Conservation (phyloP, 2,113 vertebrate species). For the Gallinago undulata region DNA sequence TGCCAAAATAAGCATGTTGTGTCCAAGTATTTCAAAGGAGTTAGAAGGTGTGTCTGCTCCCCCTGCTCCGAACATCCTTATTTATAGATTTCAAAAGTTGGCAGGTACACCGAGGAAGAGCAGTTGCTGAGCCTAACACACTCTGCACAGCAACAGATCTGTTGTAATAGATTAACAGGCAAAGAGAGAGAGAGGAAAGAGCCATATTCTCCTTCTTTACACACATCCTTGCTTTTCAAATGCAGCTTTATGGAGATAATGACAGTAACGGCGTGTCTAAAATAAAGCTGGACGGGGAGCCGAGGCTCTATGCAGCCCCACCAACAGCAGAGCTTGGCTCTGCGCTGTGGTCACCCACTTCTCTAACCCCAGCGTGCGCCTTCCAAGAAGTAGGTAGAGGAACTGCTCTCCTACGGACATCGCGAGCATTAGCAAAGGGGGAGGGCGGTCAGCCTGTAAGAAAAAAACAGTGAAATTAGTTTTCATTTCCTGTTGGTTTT, state of each 20-base stretch:
- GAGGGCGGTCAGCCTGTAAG: background rate
- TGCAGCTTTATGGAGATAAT: background rate
- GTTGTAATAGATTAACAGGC: constrained; percentile 53
- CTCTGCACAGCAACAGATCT: constrained; percentile 44
- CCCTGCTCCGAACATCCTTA: constrained; percentile 1
- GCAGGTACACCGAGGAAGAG: constrained; percentile 39
- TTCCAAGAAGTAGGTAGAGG: constrained; percentile 5
- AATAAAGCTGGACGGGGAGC: background rate
- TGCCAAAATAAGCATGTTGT: constrained; percentile 29
- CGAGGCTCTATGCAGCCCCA: background rate
- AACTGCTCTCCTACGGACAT: background rate
- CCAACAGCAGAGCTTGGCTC: background rate
- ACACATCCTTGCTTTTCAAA: constrained; percentile 27
- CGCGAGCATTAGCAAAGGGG: background rate
- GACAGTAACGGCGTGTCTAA: background rate
- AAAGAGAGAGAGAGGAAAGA: constrained; percentile 20
- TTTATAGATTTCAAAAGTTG: constrained; percentile 55
- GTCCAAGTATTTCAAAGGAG: constrained; percentile 26
- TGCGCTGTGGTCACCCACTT: background rate
- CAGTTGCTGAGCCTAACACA: constrained; percentile 44
- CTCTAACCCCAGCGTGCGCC: background rate
- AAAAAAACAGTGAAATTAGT: constrained; percentile 21
- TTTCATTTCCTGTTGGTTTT: constrained; percentile 50
- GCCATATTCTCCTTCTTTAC: constrained; percentile 7
- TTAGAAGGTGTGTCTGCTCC: constrained; percentile 38